Base-by-base conservation (phyloP, 2,113 vertebrate genomes). In the Corythaixoides concolor region DNA sequence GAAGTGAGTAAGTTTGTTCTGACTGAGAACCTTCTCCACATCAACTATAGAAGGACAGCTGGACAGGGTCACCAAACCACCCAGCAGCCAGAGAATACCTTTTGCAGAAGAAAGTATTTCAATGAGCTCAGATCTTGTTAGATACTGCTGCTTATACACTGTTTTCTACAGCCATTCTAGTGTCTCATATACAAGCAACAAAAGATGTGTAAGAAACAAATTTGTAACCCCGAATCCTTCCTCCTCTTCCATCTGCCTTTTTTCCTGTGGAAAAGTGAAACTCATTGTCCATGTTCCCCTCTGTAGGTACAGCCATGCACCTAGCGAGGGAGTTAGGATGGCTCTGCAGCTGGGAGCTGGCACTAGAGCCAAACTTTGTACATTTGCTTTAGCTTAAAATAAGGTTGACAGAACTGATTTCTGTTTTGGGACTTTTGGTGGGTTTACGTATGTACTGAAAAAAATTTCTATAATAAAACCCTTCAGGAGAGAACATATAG, bases 241-340 rank as follows among this genome's bases (percentile, higher is more conserved):
- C 15, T 66, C 11, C 11, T 70, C 15, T 55, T 64, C 53, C 33
- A 6, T 35, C 47, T 62, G 27, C 41, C 16, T 43, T 64, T 41
- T 17, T 17, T 30, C 15, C 62, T 30, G 5, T 13, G 50, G 50
- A 73, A 56, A 50, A 90, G 9, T 39, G 33, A 66, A 86, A 22
- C 12, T 64, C 15, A 1, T 27, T 69, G 4, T 58, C 39, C 0
- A 0, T 37, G 24, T 21, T 90, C 9, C 26, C 33, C 12, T 64
- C 53, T 0, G 0, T 18, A 27, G 16, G 58, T 79, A 55, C 35
- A 78, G 24, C 28, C 37, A 49, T 3, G 2, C 32, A 56, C 28
- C n/a, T 74, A 45, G 32, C 0, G 5, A 59, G 24, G 19, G 32
- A 82, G 5, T 58, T 27, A 33, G 23, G 33, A 55, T 52, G 4